phyloP scores from a whole-genome alignment of 1,140 invertebrate species.

The Odontomachus brunneus region DNA sequence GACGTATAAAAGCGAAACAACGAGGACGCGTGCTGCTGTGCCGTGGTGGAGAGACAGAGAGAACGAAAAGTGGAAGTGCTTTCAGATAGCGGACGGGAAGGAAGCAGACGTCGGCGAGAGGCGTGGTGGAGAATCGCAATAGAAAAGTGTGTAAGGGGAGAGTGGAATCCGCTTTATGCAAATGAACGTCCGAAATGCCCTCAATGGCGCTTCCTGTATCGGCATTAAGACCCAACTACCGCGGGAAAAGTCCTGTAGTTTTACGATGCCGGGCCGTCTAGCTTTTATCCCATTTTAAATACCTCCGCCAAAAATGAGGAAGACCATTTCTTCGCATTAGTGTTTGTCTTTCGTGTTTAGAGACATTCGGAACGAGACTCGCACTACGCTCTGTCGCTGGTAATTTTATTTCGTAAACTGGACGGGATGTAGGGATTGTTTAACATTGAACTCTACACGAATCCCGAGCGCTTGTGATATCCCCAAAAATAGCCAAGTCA shows the following conservation, averaged over 20 bases:
- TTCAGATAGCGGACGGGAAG: constrained; percentile 54
- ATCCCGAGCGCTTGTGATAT: no score
- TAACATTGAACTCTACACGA: not conserved
- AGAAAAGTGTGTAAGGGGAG: not conserved
- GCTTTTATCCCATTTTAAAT: constrained; percentile 22
- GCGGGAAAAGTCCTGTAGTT: not conserved
- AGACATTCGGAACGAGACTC: not conserved
- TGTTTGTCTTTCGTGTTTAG: not conserved
- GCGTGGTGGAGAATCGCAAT: not conserved
- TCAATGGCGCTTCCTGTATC: constrained; percentile 54
- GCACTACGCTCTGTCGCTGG: not conserved
- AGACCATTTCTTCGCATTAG: constrained; percentile 6
- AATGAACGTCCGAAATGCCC: constrained; percentile 50
- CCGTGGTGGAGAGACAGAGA: not conserved
- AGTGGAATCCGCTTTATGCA: constrained; percentile 52
- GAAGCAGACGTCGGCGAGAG: not conserved
- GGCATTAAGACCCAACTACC: constrained; percentile 39
- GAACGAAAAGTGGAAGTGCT: constrained; percentile 35
- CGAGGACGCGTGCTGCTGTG: constrained; percentile 6
- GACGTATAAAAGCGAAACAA: constrained; percentile 40
- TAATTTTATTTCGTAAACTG: not conserved
- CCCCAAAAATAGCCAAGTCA: no score
- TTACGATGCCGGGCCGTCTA: not conserved
- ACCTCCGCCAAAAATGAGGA: constrained; percentile 11
- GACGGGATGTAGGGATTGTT: not conserved